These are phyloP conservation scores for Zonotrichia leucophrys DNA, from an alignment of 2,113 vertebrate genomes.

Conservation along the genomic window DNA sequence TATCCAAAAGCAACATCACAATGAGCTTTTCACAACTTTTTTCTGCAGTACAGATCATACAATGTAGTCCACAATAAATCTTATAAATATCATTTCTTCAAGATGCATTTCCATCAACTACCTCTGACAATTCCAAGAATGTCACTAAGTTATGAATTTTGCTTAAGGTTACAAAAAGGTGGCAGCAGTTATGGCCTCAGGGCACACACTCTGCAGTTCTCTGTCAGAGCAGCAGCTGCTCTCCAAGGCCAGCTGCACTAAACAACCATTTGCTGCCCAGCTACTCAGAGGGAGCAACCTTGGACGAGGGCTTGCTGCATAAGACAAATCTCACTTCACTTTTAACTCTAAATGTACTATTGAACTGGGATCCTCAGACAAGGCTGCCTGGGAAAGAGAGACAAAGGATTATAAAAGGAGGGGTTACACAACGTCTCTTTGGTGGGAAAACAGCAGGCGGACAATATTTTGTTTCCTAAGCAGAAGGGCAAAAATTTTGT, in stretches of 20 bases:
- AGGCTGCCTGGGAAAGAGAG: neutral
- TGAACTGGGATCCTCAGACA: neutral
- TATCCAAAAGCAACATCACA: neutral
- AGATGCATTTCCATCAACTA: neutral
- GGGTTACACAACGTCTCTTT: neutral
- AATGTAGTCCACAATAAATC: neutral
- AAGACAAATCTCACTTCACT: neutral
- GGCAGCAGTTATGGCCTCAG: neutral
- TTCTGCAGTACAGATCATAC: neutral
- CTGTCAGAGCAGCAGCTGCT: neutral
- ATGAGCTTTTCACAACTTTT: neutral
- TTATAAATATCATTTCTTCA: neutral
- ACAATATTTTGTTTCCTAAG: neutral
- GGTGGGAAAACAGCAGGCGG: neutral
- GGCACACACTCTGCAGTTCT: neutral
- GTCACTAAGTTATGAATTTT: neutral
- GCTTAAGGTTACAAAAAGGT: neutral
- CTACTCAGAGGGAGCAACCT: neutral
- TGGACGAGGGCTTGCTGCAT: neutral
- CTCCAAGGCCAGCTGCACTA: neutral
- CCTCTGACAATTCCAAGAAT: neutral
- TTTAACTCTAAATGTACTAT: neutral
- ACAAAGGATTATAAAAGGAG: neutral
- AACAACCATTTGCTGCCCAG: neutral
- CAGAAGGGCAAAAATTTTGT: neutral